phyloP scores from a whole-genome alignment of 2,888 invertebrate genomes.

The Encarsia formosa region DNA sequence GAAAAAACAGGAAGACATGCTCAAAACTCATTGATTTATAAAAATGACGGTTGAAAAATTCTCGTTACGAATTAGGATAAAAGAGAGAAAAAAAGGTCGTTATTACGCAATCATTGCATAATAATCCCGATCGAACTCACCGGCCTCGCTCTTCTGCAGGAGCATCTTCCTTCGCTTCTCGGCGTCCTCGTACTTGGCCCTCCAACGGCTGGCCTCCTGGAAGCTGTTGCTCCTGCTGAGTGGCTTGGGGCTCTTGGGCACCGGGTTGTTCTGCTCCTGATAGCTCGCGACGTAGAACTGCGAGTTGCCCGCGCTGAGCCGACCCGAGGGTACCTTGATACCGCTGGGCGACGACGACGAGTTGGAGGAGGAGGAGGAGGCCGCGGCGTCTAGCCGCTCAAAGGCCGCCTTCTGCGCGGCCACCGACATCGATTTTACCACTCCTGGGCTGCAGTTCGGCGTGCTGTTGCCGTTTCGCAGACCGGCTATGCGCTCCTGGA shows the following conservation, averaged over 20 bases:
- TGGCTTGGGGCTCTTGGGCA: slow-evolving; percentile 2
- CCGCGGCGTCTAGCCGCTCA: slow-evolving; percentile 41
- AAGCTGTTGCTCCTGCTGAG: slow-evolving; percentile 21
- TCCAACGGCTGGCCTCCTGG: slow-evolving; percentile 53
- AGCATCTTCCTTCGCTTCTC: slow-evolving; percentile 66
- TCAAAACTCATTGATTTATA: too few species aligned
- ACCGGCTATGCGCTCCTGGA: slow-evolving; percentile 31
- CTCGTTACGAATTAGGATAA: too few species aligned
- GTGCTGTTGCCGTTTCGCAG: slow-evolving; percentile 3
- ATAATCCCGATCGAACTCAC: too few species aligned
- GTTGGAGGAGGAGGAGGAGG: slow-evolving; percentile 1
- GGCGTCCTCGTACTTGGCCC: slow-evolving; percentile 66
- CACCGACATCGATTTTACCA: slow-evolving; percentile 38
- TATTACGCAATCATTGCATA: too few species aligned
- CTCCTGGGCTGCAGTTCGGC: slow-evolving; percentile 1
- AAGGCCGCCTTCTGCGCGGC: slow-evolving; percentile 47
- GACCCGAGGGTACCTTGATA: slow-evolving; percentile 20
- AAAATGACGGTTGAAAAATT: too few species aligned
- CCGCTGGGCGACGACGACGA: slow-evolving; percentile 14
- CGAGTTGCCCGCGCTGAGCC: slow-evolving; percentile 12
- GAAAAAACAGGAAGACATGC: too few species aligned
- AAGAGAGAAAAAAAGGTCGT: too few species aligned
- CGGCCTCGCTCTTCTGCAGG: slow-evolving; percentile 67
- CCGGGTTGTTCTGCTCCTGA: slow-evolving; percentile 1
- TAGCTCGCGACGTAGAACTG: slow-evolving; percentile 1